Conservation (phyloP, 2,797 vertebrate genomes). For the Onychomys torridus region DNA sequence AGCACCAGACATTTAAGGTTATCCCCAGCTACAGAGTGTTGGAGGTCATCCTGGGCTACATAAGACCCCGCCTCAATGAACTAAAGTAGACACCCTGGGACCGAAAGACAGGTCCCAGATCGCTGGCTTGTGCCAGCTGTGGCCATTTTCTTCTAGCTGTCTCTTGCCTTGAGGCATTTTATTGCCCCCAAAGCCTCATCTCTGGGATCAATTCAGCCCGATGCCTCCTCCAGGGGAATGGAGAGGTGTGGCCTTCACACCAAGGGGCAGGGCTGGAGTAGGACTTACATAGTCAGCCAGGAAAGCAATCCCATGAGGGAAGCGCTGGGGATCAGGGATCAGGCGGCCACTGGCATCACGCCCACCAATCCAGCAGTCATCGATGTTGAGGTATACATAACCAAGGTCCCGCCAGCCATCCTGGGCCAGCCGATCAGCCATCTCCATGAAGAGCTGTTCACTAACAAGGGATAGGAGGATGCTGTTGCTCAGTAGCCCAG, state of each 20-base stretch:
- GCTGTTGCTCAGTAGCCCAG: background rate
- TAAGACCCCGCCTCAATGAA: background rate
- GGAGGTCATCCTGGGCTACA: background rate
- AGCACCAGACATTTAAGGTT: background rate
- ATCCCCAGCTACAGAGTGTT: background rate
- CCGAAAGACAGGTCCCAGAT: background rate
- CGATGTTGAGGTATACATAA: slow-evolving; percentile 95
- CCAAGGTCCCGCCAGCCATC: slow-evolving; percentile 97
- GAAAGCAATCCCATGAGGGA: slow-evolving; percentile 93
- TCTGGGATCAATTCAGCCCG: background rate
- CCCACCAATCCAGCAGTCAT: slow-evolving; percentile 95
- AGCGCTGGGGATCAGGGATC: slow-evolving; percentile 92
- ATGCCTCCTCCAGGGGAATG: background rate
- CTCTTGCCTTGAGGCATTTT: background rate
- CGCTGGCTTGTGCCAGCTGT: background rate
- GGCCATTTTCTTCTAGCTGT: background rate
- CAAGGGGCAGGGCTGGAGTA: background rate
- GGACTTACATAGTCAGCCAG: slow-evolving; percentile 92
- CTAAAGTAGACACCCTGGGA: background rate
- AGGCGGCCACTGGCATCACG: slow-evolving; percentile 90
- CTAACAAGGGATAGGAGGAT: slow-evolving; percentile 77
- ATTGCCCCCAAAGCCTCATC: background rate
- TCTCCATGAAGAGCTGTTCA: slow-evolving; percentile 93
- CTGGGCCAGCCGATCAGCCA: slow-evolving; percentile 93
- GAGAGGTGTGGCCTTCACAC: background rate